Evolutionary conservation across 1,140 invertebrate genomes (phyloP).

Genomic region (Nilaparvata lugens): DNA sequence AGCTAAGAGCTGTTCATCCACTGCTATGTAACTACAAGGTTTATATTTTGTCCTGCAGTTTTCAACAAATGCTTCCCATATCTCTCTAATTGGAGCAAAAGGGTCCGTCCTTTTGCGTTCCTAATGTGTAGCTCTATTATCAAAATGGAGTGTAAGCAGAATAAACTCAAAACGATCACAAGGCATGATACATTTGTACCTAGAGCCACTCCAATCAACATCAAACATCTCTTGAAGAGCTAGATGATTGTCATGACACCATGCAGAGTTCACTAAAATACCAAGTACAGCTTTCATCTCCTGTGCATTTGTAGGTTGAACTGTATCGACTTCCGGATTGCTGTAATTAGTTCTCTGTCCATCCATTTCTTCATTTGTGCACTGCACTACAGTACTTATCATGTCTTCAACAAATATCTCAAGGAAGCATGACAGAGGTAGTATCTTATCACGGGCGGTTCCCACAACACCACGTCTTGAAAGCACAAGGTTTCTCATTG

Average conservation of each 20-base stretch:
- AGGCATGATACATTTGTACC: conserved; percentile 18
- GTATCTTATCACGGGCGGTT: too few species aligned
- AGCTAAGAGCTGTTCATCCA: too few species aligned
- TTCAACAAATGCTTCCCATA: conserved; percentile 17
- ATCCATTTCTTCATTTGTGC: conserved; percentile 5
- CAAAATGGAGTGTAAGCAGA: conserved; percentile 15
- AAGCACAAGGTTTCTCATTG: too few species aligned
- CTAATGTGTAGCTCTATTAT: conserved; percentile 17
- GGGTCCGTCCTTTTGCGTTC: conserved; percentile 17
- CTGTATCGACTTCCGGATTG: not conserved
- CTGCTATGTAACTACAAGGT: conserved; percentile 4
- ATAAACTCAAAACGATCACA: conserved; percentile 20
- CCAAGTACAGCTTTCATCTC: conserved; percentile 8
- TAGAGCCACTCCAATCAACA: conserved; percentile 12
- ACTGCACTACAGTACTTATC: too few species aligned
- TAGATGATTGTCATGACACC: conserved; percentile 7
- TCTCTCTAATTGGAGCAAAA: conserved; percentile 21
- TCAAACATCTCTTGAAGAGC: not conserved
- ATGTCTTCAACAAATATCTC: too few species aligned
- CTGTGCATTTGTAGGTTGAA: not conserved
- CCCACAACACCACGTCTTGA: too few species aligned
- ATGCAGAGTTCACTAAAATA: conserved; percentile 1
- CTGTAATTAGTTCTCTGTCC: not conserved
- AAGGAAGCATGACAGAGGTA: too few species aligned
- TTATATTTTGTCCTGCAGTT: conserved; percentile 9